Percentiles rank a stretch among this genome's conserved stretches.
Conservation (phyloP, 2,888 invertebrate genomes). For the Patella ulyssiponensis region DNA sequence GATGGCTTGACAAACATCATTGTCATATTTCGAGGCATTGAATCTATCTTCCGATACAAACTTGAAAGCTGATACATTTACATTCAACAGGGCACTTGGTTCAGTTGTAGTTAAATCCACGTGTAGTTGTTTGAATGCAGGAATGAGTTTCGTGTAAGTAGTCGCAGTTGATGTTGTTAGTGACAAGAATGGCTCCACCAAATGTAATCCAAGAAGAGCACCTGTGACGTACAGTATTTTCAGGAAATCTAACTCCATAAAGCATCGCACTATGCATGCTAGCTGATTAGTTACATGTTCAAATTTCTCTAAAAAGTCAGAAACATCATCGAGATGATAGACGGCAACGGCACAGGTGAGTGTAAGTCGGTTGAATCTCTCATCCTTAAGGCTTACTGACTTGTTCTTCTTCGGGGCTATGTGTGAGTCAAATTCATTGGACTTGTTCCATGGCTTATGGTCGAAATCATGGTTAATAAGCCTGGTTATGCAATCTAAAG, state of each 20-base stretch:
- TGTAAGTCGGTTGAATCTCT: conserved; percentile 21
- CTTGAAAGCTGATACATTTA: conserved; percentile 19
- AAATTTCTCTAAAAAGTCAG: conserved; percentile 18
- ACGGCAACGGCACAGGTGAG: conserved; percentile 21
- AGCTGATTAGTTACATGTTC: conserved; percentile 28
- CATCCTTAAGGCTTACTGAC: conserved; percentile 24
- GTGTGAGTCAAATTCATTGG: no score
- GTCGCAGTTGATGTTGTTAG: conserved; percentile 21
- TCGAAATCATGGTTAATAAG: not conserved
- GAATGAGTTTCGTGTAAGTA: conserved; percentile 19
- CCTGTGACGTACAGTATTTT: conserved; percentile 21
- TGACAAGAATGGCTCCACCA: conserved; percentile 15
- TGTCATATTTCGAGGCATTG: no score
- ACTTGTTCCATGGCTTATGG: conserved; percentile 1
- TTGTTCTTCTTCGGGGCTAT: conserved; percentile 17
- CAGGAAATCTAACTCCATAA: conserved; percentile 22
- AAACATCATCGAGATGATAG: conserved; percentile 18
- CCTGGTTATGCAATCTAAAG: not conserved
- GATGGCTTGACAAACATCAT: no score
- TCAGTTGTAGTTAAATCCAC: conserved; percentile 8
- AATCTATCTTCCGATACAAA: not conserved
- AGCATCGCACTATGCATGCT: conserved; percentile 23
- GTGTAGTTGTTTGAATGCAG: conserved; percentile 17
- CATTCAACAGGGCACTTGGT: conserved; percentile 15
- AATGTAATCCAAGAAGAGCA: conserved; percentile 21